These are phyloP conservation scores for Drosophila recens DNA, from an alignment of 2,888 invertebrate genomes.

Conservation along the genomic window DNA sequence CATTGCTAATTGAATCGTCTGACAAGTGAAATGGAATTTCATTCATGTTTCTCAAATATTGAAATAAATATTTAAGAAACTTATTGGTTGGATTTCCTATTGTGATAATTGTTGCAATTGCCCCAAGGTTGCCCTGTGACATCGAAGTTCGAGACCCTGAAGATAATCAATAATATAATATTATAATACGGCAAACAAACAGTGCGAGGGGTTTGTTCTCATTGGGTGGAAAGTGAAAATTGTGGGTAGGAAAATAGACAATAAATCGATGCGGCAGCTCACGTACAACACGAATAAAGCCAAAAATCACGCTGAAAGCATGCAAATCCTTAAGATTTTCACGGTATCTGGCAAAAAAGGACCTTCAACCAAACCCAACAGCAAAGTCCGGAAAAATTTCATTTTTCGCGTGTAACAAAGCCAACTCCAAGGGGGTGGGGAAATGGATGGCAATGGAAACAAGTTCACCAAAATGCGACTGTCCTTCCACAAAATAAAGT, in stretches of 20 bases:
- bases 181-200: slow-evolving; percentile 20
- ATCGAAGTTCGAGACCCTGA: slow-evolving; percentile 7
- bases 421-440: slow-evolving; percentile 9
- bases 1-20: slow-evolving; percentile 19
- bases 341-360: slow-evolving; percentile 11
- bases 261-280: slow-evolving; percentile 52
- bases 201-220: slow-evolving; percentile 1
- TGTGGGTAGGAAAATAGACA: slow-evolving; percentile 16
- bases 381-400: slow-evolving; percentile 43
- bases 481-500: slow-evolving; percentile 3
- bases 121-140: slow-evolving; percentile 28
- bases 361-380: slow-evolving; percentile 25
- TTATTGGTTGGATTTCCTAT: slow-evolving; percentile 11
- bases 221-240: not conserved
- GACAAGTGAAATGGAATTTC: not conserved
- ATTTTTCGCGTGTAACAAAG: slow-evolving; percentile 54
- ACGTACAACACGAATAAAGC: slow-evolving; percentile 48
- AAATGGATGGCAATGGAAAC: slow-evolving; percentile 41
- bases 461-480: slow-evolving; percentile 56
- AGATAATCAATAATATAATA: slow-evolving; percentile 44
- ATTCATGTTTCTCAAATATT: not conserved
- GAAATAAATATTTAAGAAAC: slow-evolving; percentile 6
- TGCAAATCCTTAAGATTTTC: slow-evolving; percentile 71
- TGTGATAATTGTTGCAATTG: not conserved
- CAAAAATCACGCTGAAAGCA: slow-evolving; percentile 70